A percentile compares a stretch with the other conserved stretches of the same genome.
phyloP scores from a whole-genome alignment of 2,797 vertebrate genomes.

The Gymnoscopelus microlampas region DNA sequence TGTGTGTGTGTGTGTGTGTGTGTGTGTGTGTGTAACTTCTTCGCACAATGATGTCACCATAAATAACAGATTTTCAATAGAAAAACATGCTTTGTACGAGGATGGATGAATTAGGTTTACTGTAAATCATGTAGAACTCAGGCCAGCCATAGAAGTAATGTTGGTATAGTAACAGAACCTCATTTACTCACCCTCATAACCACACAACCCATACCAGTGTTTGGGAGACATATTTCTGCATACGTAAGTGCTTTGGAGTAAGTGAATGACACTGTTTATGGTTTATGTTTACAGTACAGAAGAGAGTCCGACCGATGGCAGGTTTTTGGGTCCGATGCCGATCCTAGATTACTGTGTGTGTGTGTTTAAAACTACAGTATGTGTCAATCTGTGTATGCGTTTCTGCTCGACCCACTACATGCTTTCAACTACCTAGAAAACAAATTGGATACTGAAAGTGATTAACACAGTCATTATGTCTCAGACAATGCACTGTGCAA shows the following conservation, averaged over 20 bases:
- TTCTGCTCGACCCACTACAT: background rate
- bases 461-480: background rate
- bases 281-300: background rate
- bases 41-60: no score
- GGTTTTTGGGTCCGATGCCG: no score
- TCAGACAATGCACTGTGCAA: background rate
- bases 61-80: no score
- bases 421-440: background rate
- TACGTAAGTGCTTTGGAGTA: conserved; percentile 41
- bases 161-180: conserved; percentile 26
- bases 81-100: no score
- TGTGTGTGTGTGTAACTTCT: no score
- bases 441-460: conserved; percentile 3
- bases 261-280: conserved; percentile 27
- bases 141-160: conserved; percentile 24
- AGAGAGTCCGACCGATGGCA: no score
- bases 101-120: conserved; percentile 1
- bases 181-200: conserved; percentile 26
- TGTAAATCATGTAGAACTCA: conserved; percentile 39
- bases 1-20: background rate
- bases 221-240: conserved; percentile 45
- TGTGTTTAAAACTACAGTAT: background rate
- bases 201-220: conserved; percentile 33
- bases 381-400: background rate
- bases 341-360: background rate